Evolutionary conservation across 2,888 invertebrate genomes (phyloP).

Genomic region (Cheilosia urbana): DNA sequence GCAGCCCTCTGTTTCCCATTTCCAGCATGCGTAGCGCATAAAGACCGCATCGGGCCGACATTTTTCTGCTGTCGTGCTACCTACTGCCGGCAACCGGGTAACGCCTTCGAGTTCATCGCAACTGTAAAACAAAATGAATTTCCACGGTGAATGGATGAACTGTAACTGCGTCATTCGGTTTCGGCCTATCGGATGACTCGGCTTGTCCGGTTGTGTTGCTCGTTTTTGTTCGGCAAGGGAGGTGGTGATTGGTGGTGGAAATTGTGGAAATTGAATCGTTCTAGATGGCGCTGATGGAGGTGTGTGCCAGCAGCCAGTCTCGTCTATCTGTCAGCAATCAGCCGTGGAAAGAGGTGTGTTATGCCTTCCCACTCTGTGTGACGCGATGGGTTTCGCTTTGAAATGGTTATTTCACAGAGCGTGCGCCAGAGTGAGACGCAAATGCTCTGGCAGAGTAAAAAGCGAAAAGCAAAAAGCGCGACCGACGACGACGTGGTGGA

Average conservation of each 20-base stretch:
- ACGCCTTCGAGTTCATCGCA: conserved; percentile 70
- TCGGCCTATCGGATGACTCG: conserved; percentile 66
- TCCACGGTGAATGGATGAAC: conserved; percentile 46
- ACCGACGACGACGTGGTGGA: conserved; percentile 68
- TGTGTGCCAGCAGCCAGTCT: conserved; percentile 41
- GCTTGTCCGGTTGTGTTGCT: conserved; percentile 56
- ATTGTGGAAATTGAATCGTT: conserved; percentile 11
- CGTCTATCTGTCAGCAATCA: conserved; percentile 51
- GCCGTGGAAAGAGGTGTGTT: conserved; percentile 69
- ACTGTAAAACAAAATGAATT: conserved; percentile 72
- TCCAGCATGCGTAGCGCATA: conserved; percentile 70
- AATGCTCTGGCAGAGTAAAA: conserved; percentile 9
- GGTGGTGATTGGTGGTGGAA: conserved; percentile 31
- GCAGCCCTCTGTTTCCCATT: conserved; percentile 8
- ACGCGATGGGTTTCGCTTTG: conserved; percentile 70
- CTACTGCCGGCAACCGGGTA: conserved; percentile 43
- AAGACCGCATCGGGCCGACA: conserved; percentile 69
- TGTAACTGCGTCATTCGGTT: conserved; percentile 29
- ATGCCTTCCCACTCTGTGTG: conserved; percentile 63
- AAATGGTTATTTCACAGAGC: conserved; percentile 72
- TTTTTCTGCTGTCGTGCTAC: conserved; percentile 56
- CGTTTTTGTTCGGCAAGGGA: conserved; percentile 58
- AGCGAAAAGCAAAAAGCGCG: conserved; percentile 65
- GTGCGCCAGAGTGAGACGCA: conserved; percentile 62
- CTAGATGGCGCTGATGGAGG: conserved; percentile 57